These are phyloP conservation scores for Autographa gamma DNA, from an alignment of 2,888 invertebrate genomes.

Conservation along the genomic window DNA sequence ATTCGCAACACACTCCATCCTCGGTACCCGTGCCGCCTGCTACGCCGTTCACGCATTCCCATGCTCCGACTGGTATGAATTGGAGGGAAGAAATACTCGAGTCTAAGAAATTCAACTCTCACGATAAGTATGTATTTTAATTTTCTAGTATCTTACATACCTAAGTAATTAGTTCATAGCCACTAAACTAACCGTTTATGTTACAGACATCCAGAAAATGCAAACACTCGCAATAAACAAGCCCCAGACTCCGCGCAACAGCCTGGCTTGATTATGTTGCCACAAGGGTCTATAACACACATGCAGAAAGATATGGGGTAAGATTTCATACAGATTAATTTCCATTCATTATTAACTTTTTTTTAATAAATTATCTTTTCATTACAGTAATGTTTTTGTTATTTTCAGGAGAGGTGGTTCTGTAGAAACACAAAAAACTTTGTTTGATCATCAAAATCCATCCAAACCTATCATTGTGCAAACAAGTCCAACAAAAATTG, in stretches of 20 bases:
- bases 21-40: constrained; percentile 16
- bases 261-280: constrained; percentile 81
- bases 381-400: constrained; percentile 9
- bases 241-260: constrained; percentile 74
- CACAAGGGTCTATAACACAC: constrained; percentile 78
- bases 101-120: constrained; percentile 77
- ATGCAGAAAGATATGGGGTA: constrained; percentile 81
- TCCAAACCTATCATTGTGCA: constrained; percentile 93
- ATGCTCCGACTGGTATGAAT: constrained; percentile 69
- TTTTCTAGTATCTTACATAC: neutral
- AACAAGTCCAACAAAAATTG: constrained; percentile 79
- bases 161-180: neutral
- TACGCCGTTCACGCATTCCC: constrained; percentile 19
- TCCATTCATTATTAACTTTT: neutral
- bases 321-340: constrained; percentile 42
- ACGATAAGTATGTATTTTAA: constrained; percentile 71
- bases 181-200: constrained; percentile 8
- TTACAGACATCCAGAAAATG: constrained; percentile 72
- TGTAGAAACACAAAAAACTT: constrained; percentile 78
- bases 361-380: neutral
- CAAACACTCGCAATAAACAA: constrained; percentile 76
- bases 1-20: constrained; percentile 30
- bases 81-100: constrained; percentile 87
- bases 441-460: constrained; percentile 85
- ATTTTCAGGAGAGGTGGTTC: constrained; percentile 69